These are phyloP conservation scores for Phylloscopus whistleri DNA, from an alignment of 2,113 vertebrate species.

Conservation along the genomic window DNA sequence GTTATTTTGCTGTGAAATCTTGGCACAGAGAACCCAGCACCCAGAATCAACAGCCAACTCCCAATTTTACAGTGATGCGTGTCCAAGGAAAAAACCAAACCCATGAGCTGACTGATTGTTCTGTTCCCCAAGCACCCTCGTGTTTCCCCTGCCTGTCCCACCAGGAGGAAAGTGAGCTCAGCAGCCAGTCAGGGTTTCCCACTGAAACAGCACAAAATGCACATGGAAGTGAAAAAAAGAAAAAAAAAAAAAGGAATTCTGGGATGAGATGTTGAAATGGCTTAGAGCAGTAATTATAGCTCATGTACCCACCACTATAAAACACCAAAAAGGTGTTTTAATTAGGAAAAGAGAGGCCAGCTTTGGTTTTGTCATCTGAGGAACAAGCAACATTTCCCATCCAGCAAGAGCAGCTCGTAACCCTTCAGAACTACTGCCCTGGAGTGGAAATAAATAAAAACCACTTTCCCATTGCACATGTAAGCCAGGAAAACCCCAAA, in stretches of 20 bases:
- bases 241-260: neutral
- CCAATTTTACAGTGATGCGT: constrained; percentile 6
- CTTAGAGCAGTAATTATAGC: constrained; percentile 32
- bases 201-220: constrained; percentile 8
- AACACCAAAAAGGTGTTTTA: constrained; percentile 55
- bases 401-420: constrained; percentile 68
- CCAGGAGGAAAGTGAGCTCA: constrained; percentile 17
- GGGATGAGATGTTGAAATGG: constrained; percentile 11
- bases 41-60: neutral
- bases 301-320: constrained; percentile 44
- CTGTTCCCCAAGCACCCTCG: neutral
- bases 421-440: constrained; percentile 35
- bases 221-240: neutral
- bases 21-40: neutral
- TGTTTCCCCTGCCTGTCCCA: neutral
- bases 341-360: constrained; percentile 16
- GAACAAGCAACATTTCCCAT: neutral
- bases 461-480: neutral
- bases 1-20: neutral
- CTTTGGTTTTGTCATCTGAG: constrained; percentile 56
- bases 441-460: neutral
- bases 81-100: neutral
- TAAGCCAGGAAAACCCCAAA: neutral
- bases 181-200: constrained; percentile 30
- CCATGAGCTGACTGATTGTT: neutral